Evolutionary conservation across 2,888 invertebrate genomes (phyloP).

Genomic region (Lasioglossum zephyrum): DNA sequence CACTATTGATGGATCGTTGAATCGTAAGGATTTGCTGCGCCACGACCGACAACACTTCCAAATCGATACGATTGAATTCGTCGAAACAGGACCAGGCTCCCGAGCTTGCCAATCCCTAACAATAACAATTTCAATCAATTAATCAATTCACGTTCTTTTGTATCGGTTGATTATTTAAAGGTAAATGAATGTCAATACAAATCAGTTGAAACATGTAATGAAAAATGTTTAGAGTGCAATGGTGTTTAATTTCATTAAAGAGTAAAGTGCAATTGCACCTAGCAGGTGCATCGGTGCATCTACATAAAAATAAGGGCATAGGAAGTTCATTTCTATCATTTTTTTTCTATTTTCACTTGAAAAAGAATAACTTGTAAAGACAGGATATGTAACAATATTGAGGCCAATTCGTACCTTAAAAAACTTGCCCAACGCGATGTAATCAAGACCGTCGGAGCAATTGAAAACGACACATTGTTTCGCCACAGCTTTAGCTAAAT

Average conservation of each 20-base stretch:
- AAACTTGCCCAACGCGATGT: constrained; percentile 88
- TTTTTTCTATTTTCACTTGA: too few relatives aligned
- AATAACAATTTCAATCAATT: constrained; percentile 16
- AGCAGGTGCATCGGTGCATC: too few relatives aligned
- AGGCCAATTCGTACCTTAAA: constrained; percentile 82
- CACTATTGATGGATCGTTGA: constrained; percentile 86
- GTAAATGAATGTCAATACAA: too few relatives aligned
- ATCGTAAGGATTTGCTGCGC: constrained; percentile 88
- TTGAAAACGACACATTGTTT: constrained; percentile 90
- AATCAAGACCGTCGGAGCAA: constrained; percentile 89
- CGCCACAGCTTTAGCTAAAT: constrained; percentile 88
- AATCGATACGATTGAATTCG: constrained; percentile 87
- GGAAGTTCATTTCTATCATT: too few relatives aligned
- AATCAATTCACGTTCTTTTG: background rate
- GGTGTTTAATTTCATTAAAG: too few relatives aligned
- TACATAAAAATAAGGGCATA: too few relatives aligned
- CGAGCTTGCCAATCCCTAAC: constrained; percentile 85
- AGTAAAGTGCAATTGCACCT: too few relatives aligned
- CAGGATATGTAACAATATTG: background rate
- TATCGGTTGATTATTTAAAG: too few relatives aligned
- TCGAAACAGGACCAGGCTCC: constrained; percentile 88
- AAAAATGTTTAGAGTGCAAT: too few relatives aligned
- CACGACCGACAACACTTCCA: constrained; percentile 87
- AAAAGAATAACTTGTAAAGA: too few relatives aligned
- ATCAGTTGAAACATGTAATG: too few relatives aligned